These are phyloP conservation scores for Cyphomyrmex costatus DNA, from an alignment of 1,140 invertebrate species.

Conservation along the genomic window DNA sequence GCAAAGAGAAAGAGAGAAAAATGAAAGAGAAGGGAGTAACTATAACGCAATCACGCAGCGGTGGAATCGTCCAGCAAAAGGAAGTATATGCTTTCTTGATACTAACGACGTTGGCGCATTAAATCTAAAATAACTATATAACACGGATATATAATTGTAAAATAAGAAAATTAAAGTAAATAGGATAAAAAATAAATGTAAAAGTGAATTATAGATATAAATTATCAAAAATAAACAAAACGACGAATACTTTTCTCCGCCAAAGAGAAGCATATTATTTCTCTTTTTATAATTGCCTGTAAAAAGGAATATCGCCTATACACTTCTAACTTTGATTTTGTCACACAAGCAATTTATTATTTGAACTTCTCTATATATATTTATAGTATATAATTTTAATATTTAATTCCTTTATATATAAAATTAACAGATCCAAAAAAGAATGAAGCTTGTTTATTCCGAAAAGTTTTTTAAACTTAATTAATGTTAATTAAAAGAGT, in stretches of 20 bases:
- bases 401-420: neutral
- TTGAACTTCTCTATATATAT: too few relatives aligned
- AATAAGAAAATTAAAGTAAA: neutral
- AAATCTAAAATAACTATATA: conserved; percentile 2
- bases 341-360: too few relatives aligned
- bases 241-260: neutral
- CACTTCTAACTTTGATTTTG: neutral
- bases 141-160: neutral
- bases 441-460: neutral
- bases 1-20: neutral
- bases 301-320: neutral
- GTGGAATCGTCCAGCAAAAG: conserved; percentile 36
- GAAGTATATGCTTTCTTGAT: neutral
- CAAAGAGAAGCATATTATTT: neutral
- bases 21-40: neutral
- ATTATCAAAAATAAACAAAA: neutral
- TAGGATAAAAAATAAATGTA: neutral
- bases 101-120: neutral
- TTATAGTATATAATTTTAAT: neutral
- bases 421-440: neutral
- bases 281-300: neutral
- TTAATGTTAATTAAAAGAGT: neutral
- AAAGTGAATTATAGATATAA: neutral
- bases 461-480: neutral
- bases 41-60: conserved; percentile 1